Base-by-base conservation (phyloP, 2,797 vertebrate genomes). In the Salarias fasciatus region DNA sequence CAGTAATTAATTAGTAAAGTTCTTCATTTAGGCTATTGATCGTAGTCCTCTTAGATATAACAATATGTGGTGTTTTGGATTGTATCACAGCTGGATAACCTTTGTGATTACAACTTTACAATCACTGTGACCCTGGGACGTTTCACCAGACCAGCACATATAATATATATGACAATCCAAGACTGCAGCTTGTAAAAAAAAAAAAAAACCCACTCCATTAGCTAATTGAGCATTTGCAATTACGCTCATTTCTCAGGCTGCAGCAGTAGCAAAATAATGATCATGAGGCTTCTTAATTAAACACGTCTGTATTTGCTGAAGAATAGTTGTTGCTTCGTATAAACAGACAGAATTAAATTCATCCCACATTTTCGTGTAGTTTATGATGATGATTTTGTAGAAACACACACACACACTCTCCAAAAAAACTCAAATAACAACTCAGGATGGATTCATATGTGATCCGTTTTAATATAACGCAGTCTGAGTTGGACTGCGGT, bases 271-370 rank as follows among this genome's bases (percentile, higher is more conserved):
- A 37, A 33, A 60, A 58, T 51, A 78, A 71, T 63, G 65, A 72
- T 71, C 38, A 37, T 15, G 55, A 40, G 68, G 62, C 60, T 54
- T 65, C 59, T 42, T 75, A 68, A 84, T 79, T 75, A 70, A 55
- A 35, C 6, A 9, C 9, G 6, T 35, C 33, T 33, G 8, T 8
- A 33, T 35, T 35, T 35, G 33, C 6, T 35, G 33, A 35, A 5
- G 18, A 24, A 24, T 24, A 24, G 33, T 35, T 5, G 33, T 9
- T 35, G 33, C 1, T 6, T 6, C 9, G 2, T 35, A 35, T 6
- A 35, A 35, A 35, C 9, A 6, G 6, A 35, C 33, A 35, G 33
- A 35, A 35, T 35, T 3, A 47, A 47, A 29, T 46, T 11, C 3
- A 30, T 46, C 28, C 40, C 24, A 5, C 7, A 49, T 41, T 63